Evolutionary conservation across 2,113 vertebrate genomes (phyloP).

Genomic region (Neomonachus schauinslandi): DNA sequence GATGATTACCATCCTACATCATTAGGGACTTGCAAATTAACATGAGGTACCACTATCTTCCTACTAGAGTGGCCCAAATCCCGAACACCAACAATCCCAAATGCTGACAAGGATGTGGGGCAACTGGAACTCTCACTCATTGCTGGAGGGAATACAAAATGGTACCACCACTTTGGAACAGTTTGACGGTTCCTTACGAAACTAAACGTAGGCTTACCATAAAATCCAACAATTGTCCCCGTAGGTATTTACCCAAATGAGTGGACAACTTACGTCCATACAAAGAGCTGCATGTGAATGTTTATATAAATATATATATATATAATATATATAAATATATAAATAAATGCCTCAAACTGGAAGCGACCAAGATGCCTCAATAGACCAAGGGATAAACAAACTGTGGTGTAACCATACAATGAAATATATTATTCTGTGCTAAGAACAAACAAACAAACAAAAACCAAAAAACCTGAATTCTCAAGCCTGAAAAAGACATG

Average conservation of each 20-base stretch:
- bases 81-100: background rate
- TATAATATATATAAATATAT: too few species aligned
- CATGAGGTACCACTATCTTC: background rate
- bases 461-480: background rate
- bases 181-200: background rate
- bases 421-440: background rate
- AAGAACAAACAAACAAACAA: background rate
- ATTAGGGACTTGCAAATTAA: background rate
- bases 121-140: background rate
- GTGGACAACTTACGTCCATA: background rate
- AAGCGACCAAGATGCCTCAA: background rate
- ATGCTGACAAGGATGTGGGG: background rate
- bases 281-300: background rate
- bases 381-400: background rate
- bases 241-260: background rate
- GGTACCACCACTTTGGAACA: background rate
- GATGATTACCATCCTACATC: background rate
- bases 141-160: background rate
- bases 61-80: background rate
- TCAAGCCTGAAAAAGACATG: background rate
- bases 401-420: too few species aligned
- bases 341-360: background rate
- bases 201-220: background rate
- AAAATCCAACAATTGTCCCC: background rate
- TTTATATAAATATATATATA: background rate